These are phyloP conservation scores for Epirrhoe alternata DNA, from an alignment of 2,888 invertebrate species.

Conservation along the genomic window DNA sequence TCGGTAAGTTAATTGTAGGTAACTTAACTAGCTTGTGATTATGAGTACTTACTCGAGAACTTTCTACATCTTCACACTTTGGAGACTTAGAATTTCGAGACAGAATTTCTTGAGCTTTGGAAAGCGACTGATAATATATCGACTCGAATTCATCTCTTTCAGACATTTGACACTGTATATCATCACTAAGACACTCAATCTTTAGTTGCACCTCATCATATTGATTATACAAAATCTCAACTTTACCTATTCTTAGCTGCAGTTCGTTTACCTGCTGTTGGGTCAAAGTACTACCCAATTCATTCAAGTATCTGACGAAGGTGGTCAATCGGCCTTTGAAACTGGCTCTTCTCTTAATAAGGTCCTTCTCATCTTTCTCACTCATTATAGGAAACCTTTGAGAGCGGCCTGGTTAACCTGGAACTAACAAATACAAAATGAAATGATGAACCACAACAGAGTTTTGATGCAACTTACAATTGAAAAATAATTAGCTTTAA, in stretches of 20 bases:
- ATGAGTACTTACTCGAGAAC: neutral
- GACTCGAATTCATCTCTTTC: constrained; percentile 7
- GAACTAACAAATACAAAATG: too few relatives aligned
- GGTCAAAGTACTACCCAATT: constrained; percentile 19
- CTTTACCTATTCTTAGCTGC: constrained; percentile 36
- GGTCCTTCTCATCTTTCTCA: constrained; percentile 6
- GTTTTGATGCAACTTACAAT: too few relatives aligned
- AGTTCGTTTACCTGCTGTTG: constrained; percentile 31
- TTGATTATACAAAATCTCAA: constrained; percentile 34
- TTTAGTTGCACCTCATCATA: constrained; percentile 42
- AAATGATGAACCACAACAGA: too few relatives aligned
- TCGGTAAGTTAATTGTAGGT: constrained; percentile 45
- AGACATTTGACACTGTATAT: constrained; percentile 6
- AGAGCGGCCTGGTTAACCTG: neutral
- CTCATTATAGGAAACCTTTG: constrained; percentile 5
- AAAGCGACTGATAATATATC: neutral
- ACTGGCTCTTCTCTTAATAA: constrained; percentile 3
- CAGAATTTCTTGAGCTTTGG: constrained; percentile 6
- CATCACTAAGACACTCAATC: constrained; percentile 37
- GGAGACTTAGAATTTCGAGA: neutral
- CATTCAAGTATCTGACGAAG: constrained; percentile 26
- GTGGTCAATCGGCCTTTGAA: constrained; percentile 28
- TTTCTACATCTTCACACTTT: neutral
- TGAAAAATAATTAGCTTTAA: too few relatives aligned
- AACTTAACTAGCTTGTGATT: constrained; percentile 33